These are phyloP conservation scores for Hoplodrina blanda DNA, from an alignment of 2,888 invertebrate species.

Conservation along the genomic window DNA sequence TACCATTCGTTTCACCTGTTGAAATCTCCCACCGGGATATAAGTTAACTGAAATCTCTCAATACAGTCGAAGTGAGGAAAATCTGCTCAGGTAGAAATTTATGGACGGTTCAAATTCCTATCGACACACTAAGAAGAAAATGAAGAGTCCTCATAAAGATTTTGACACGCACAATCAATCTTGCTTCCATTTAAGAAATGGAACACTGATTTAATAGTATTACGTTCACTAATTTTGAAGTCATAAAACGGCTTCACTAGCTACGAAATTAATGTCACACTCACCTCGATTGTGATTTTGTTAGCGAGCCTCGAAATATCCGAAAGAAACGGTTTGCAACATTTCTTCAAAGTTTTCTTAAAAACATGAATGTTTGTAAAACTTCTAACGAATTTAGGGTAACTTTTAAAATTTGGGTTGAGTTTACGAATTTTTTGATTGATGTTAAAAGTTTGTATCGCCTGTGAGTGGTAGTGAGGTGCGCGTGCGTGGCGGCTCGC, in stretches of 20 bases:
- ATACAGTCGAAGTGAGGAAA: not conserved
- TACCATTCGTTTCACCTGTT: not conserved
- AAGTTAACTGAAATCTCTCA: no score
- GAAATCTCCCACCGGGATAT: no score
- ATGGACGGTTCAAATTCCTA: not conserved
- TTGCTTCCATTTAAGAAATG: constrained; percentile 25
- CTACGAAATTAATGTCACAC: constrained; percentile 74
- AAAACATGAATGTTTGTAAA: constrained; percentile 1
- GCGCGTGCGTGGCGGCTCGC: constrained; percentile 69
- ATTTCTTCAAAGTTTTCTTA: constrained; percentile 35
- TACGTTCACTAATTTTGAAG: constrained; percentile 54
- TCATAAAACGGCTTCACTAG: constrained; percentile 67
- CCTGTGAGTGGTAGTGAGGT: constrained; percentile 34
- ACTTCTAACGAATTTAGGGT: constrained; percentile 15
- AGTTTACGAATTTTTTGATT: constrained; percentile 45
- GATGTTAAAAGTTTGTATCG: constrained; percentile 53
- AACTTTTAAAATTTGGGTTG: constrained; percentile 7
- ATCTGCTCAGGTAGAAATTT: not conserved
- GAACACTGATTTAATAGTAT: constrained; percentile 30
- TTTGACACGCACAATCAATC: constrained; percentile 55
- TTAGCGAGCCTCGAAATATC: constrained; percentile 60
- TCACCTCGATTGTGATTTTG: constrained; percentile 74
- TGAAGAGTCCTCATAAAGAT: constrained; percentile 36
- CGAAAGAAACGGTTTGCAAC: constrained; percentile 44
- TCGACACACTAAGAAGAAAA: not conserved